These are phyloP conservation scores for Echinarachnius parma DNA, from an alignment of 53 echinoderm and acorn worm species.

Conservation along the genomic window DNA sequence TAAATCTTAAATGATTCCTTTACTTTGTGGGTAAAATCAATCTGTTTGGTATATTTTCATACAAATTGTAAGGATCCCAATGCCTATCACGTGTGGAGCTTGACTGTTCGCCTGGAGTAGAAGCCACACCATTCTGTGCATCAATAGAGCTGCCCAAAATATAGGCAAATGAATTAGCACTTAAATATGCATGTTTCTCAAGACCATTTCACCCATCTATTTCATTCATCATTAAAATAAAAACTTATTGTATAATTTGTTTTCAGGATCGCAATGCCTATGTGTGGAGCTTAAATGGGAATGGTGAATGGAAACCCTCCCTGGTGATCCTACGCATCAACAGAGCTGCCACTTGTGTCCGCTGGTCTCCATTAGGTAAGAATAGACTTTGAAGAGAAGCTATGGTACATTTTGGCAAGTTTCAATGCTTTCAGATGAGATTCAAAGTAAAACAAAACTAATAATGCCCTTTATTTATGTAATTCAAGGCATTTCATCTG, in stretches of 20 bases:
- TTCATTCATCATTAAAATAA: not conserved
- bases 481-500: no score
- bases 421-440: not conserved
- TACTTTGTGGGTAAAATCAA: no score
- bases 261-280: constrained; percentile 96
- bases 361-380: constrained; percentile 92
- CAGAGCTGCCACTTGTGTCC: constrained; percentile 96
- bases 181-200: not conserved
- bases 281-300: constrained; percentile 85
- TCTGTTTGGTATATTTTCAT: no score
- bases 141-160: no score
- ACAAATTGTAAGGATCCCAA: no score
- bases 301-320: constrained; percentile 84
- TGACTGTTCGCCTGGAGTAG: no score
- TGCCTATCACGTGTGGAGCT: no score
- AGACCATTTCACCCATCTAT: not conserved
- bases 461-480: no score
- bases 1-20: no score
- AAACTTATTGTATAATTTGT: not conserved
- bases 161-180: not conserved
- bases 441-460: no score
- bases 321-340: constrained; percentile 98
- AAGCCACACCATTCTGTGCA: no score
- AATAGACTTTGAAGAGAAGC: not conserved
- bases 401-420: not conserved